Base-by-base conservation (phyloP, 2,888 invertebrate genomes). In the Antheraea assamensis region DNA sequence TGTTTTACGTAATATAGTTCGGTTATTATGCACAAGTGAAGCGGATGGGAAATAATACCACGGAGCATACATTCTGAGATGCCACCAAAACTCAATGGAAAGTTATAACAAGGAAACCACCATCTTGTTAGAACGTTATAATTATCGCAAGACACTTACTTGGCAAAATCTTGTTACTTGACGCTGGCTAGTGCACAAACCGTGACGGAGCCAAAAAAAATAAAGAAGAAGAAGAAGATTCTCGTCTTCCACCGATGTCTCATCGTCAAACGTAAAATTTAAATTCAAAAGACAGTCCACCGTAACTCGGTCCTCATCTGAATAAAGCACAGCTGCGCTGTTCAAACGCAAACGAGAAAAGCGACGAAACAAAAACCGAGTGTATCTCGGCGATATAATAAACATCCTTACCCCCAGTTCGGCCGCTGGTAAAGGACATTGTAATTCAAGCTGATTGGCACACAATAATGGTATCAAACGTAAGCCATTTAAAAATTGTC, bases 391-490 rank as follows among this genome's bases (percentile, higher is more conserved):
- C 68, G n/a, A 35, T 35, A 91, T 35, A 91, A 88, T 87, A 90
- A 87, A 90, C 86, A 89, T 90, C 90, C 90, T 88, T 88, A 86
- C 88, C n/a, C n/a, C 85, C 89, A 88, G 91, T 90, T 93, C 93
- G 92, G 92, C 85, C 86, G 86, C 87, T 84, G 87, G 85, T 89
- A 94, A 93, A 92, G 92, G 93, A 94, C 93, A 94, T 93, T 94
- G 94, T 94, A 94, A 93, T 93, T 94, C 94, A 93, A 87, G 81
- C 89, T 93, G 94, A 94, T 94, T 94, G 94, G 94, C 94, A 94
- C n/a, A n/a, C 94, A 94, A 94, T 94, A 94, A 94, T 93, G 92
- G 93, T 93, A 92, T 93, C 94, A 94, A 93, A 92, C 90, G 90
- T 92, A 90, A 89, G 91, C 92, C 92, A 91, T 93, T 94, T 94